Evolutionary conservation across 2,888 invertebrate genomes (phyloP), one percentile per base, ranked within the genome.

Genomic region (Acronicta leporina): DNA sequence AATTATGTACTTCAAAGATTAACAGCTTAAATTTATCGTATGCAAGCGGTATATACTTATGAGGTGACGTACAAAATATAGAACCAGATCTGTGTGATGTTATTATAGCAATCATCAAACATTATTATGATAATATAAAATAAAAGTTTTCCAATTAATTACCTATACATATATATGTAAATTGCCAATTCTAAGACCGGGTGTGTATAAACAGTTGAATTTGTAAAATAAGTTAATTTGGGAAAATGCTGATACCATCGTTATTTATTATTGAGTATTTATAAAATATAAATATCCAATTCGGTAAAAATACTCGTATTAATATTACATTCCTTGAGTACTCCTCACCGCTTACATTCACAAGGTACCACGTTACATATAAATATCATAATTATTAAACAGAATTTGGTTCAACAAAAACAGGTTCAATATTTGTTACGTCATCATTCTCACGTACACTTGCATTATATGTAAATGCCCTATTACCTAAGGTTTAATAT

Each of bases 401-500:
- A 54, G 44, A 20, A 45, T 50, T 40, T 45, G 50, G 33, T 55
- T 42, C 61, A 52, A 62, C 52, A 54, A 44, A 20, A 45, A 50
- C 42, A 47, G 50, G 33, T 55, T 42, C 61, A 52, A 62, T 58
- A 63, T 45, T 55, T 44, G 53, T 63, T 60, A 65, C 60, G 50
- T 62, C 63, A 76, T 45, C 52, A 46, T 40, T 47, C 45, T 60
- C 63, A 66, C 57, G 56, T 62, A 57, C 7, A 60, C 44, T 73
- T 71, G 54, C 62, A 65, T 53, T 64, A 57, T 56, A 66, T 65
- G 54, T 60, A 62, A 71, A 66, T 60, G 42, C 16, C 52, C 52
- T 70, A 51, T 76, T 67, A 59, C 58, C 77, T 66, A 68, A 63
- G 56, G 66, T 55, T 58, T 63, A 65, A 43, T 60, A 59, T 76